Evolutionary conservation across 2,113 vertebrate genomes (phyloP), one percentile per base, ranked within the genome.

Genomic region (Hypocryptadius cinnamomeus): DNA sequence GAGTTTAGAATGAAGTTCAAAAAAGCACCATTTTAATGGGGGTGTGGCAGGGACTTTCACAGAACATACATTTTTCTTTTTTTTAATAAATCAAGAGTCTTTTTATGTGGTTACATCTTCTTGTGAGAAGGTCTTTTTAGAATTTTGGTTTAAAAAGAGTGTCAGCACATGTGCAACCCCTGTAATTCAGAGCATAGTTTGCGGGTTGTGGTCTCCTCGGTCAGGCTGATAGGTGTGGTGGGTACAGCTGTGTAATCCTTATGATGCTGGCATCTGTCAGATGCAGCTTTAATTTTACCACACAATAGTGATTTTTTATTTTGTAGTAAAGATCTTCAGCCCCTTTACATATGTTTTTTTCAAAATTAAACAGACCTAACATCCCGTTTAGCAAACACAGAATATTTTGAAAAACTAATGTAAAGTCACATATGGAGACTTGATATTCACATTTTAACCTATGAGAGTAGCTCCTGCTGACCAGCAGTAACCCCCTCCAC

Each of bases 41-140:
- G 15, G 33, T 70, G 70, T 13, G 23, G 64, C 0, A 0, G 42
- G 22, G 27, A 30, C 10, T 14, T 77, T 64, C 61, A 70, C 74
- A 35, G 33, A 91, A 19, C 5, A 5, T 35, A 19, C 7, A 50
- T 59, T 53, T 70, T 31, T 39, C 3, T 48, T 54, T 31, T 57
- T 78, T 56, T 28, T 11, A 72, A 64, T 68, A 88, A 89, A 79
- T 79, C 37, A 61, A 63, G 74, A 87, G 28, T 74, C 68, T 80
- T 91, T 64, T 95, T 53, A 94, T 88, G 93, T 87, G 94, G 95
- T 94, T 87, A 69, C 50, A 39, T 63, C 63, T 90, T 66, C 83
- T 84, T 79, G 59, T 66, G 73, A 91, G 89, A 76, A 94, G 50
- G 30, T 63, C 42, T 85, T 73, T 93, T 61, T 86, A 85, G 76